These are phyloP conservation scores for Formica selysi DNA, from an alignment of 1,140 invertebrate genomes.

Conservation along the genomic window DNA sequence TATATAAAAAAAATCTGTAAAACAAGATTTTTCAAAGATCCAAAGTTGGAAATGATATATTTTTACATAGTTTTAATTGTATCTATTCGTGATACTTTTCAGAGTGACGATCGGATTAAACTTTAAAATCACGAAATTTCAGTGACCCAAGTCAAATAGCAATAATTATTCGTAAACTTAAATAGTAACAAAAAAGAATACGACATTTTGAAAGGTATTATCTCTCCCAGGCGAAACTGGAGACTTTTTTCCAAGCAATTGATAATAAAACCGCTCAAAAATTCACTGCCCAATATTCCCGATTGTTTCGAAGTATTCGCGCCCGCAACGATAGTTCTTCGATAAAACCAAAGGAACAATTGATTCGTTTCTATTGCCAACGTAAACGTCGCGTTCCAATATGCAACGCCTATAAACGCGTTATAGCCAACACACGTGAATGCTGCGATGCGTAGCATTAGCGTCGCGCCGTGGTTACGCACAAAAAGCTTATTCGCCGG, in stretches of 20 bases:
- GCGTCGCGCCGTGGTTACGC: slow-evolving; percentile 28
- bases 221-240: not conserved
- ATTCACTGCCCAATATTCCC: not conserved
- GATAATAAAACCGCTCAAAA: not conserved
- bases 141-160: not conserved
- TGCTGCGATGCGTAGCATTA: not conserved
- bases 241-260: slow-evolving; percentile 9
- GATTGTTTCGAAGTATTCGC: not conserved
- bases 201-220: not conserved
- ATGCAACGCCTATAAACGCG: slow-evolving; percentile 28
- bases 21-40: not conserved
- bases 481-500: slow-evolving; percentile 59
- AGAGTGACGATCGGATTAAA: not conserved
- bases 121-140: too few relatives aligned
- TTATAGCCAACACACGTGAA: not conserved
- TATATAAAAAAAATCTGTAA: not conserved
- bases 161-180: slow-evolving; percentile 14
- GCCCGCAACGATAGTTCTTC: not conserved
- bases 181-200: not conserved
- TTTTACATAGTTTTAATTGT: not conserved
- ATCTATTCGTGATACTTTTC: not conserved
- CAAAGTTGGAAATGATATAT: not conserved
- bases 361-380: slow-evolving; percentile 30
- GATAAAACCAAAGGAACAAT: slow-evolving; percentile 4
- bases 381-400: slow-evolving; percentile 10